Conservation (phyloP, 1,140 invertebrate genomes). For the Brachionus paranguensis region DNA sequence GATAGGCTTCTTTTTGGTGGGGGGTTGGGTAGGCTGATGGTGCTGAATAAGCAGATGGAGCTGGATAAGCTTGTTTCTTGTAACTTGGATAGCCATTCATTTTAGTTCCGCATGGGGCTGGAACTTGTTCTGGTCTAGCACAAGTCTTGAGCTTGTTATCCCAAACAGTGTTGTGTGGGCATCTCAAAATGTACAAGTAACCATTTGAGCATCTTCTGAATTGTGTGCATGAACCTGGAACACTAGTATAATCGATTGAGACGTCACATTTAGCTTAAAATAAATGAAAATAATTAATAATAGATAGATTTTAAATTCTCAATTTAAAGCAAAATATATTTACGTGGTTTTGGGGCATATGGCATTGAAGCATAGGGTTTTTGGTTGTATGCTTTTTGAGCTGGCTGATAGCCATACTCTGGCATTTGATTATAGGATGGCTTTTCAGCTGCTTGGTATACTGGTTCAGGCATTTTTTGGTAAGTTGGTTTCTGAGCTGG, state of each 20-base stretch:
- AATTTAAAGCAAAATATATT: background rate
- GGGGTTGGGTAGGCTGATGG: no score
- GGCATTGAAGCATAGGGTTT: background rate
- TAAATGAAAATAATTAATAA: background rate
- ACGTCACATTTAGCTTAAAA: background rate
- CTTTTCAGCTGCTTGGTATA: no score
- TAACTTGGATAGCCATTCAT: no score
- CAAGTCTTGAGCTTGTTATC: background rate
- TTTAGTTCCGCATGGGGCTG: background rate
- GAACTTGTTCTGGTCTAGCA: background rate
- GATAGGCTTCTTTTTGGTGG: background rate
- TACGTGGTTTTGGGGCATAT: background rate
- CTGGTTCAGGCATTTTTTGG: no score
- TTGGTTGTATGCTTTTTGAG: background rate
- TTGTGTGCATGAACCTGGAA: background rate
- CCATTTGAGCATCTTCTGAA: constrained; percentile 4
- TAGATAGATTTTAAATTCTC: background rate
- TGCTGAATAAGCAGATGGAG: no score
- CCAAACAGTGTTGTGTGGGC: background rate
- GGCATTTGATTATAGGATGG: no score
- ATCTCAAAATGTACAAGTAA: background rate
- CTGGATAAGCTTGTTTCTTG: no score
- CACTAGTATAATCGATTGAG: background rate
- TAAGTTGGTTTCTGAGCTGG: no score
- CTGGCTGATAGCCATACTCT: background rate